phyloP scores from a whole-genome alignment of 2,797 vertebrate species.

The Coregonus sp. region DNA sequence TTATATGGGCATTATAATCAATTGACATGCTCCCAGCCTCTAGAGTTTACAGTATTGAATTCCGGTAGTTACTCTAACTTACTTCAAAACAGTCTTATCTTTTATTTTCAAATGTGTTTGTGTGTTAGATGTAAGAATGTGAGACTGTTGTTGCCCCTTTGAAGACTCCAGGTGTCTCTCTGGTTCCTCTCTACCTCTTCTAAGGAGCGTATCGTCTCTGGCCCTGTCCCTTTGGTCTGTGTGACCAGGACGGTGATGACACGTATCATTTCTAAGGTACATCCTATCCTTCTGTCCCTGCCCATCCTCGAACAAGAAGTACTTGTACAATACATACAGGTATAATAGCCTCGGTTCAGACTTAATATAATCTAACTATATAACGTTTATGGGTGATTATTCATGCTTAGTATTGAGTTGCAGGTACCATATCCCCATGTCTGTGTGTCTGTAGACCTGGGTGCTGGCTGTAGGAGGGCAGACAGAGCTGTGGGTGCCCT shows the following conservation, averaged over 20 bases:
- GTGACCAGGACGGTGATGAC: constrained; percentile 40
- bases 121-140: constrained; percentile 6
- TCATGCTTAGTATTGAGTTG: neutral
- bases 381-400: neutral
- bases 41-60: neutral
- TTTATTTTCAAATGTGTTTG: neutral
- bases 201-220: constrained; percentile 82
- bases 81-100: neutral
- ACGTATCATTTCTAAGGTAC: constrained; percentile 66
- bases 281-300: neutral
- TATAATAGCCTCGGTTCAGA: neutral
- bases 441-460: constrained; percentile 68
- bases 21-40: too few relatives aligned
- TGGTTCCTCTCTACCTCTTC: constrained; percentile 71
- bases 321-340: neutral
- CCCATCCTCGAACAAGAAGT: neutral
- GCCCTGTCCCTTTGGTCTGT: constrained; percentile 77
- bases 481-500: constrained; percentile 76
- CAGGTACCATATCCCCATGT: neutral
- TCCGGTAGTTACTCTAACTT: neutral
- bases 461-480: constrained; percentile 67
- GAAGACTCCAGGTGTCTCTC: constrained; percentile 68
- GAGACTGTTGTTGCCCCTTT: constrained; percentile 15
- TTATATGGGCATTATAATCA: neutral
- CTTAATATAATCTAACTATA: neutral